These are phyloP conservation scores for Piscicola geometra DNA, from an alignment of 2,888 invertebrate genomes.

Conservation along the genomic window DNA sequence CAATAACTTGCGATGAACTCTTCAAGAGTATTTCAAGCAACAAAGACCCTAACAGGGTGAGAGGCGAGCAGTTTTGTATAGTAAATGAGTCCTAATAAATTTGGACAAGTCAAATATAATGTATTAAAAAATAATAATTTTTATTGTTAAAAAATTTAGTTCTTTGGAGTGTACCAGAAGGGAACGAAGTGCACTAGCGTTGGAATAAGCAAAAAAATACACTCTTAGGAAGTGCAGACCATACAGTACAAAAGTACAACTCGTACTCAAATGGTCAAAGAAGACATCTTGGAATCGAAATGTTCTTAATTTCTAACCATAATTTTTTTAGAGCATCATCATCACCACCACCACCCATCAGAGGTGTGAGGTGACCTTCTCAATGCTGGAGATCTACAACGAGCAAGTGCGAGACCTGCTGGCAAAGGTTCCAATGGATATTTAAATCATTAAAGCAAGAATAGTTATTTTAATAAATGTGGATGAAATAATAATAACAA, in stretches of 20 bases:
- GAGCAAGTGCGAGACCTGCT: conserved; percentile 50
- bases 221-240: too few relatives aligned
- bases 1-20: conserved; percentile 56
- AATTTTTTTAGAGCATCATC: too few relatives aligned
- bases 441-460: not conserved
- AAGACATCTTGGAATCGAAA: too few relatives aligned
- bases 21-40: conserved; percentile 53
- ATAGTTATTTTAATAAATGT: too few relatives aligned
- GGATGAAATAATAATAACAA: not conserved
- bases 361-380: conserved; percentile 56
- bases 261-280: too few relatives aligned
- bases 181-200: not conserved
- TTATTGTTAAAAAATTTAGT: too few relatives aligned
- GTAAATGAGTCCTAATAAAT: too few relatives aligned
- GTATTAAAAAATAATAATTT: conserved; percentile 11
- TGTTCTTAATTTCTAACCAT: too few relatives aligned
- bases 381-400: conserved; percentile 58
- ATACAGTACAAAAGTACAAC: too few relatives aligned
- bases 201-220: too few relatives aligned
- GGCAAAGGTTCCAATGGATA: not conserved
- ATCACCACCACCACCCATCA: too few relatives aligned
- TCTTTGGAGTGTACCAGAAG: too few relatives aligned
- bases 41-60: conserved; percentile 48
- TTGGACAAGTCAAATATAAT: not conserved
- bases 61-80: not conserved